Percentiles rank a stretch among this genome's conserved stretches.
phyloP scores from a whole-genome alignment of 2,797 vertebrate species.

The Garrulus glandarius region DNA sequence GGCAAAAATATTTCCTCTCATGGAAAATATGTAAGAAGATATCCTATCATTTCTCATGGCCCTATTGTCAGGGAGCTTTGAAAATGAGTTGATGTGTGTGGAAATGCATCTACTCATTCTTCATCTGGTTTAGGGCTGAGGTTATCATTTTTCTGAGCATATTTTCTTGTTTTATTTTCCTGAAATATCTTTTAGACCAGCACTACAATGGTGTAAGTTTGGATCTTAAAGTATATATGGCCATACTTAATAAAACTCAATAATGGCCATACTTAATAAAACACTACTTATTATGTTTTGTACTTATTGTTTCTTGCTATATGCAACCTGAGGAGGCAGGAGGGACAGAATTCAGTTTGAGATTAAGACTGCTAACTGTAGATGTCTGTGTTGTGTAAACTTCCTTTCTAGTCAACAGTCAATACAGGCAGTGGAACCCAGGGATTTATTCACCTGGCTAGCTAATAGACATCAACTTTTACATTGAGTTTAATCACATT shows the following conservation, averaged over 20 bases:
- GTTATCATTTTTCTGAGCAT: neutral
- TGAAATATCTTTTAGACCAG: neutral
- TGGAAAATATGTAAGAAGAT: neutral
- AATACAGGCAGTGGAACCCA: neutral
- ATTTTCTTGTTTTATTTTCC: neutral
- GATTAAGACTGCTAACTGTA: neutral
- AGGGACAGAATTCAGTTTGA: neutral
- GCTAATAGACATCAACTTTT: neutral
- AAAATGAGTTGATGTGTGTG: neutral
- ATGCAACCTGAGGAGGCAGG: fast-evolving
- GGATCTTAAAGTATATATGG: neutral
- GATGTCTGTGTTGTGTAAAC: neutral
- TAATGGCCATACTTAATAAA: neutral
- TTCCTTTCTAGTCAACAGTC: neutral
- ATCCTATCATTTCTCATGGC: neutral
- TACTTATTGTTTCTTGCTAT: neutral
- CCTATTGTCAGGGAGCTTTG: neutral
- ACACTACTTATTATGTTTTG: neutral
- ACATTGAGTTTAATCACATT: neutral
- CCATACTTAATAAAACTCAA: neutral
- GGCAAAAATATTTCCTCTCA: neutral
- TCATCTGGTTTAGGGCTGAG: neutral
- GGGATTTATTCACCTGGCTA: neutral
- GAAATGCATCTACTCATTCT: neutral
- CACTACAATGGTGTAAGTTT: neutral